phyloP scores from a whole-genome alignment of 2,113 vertebrate genomes.

The Sorex fumeus region DNA sequence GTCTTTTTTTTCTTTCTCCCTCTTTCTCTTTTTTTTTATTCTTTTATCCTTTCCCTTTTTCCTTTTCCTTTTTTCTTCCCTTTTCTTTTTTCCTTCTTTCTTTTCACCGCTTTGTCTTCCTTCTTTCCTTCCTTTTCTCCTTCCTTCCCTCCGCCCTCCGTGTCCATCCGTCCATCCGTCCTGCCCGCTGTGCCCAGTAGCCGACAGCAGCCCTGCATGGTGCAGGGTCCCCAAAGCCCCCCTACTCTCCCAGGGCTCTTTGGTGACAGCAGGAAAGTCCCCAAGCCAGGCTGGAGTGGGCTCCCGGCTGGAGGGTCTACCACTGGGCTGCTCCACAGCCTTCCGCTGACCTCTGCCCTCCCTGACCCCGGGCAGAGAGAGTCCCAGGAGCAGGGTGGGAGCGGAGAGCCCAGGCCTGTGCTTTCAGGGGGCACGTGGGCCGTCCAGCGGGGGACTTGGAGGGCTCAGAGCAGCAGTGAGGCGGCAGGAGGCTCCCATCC shows the following conservation, averaged over 20 bases:
- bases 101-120: too few species aligned
- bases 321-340: slow-evolving; percentile 58
- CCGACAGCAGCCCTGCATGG: not conserved
- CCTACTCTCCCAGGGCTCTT: not conserved
- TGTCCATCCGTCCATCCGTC: too few species aligned
- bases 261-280: not conserved
- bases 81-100: too few species aligned
- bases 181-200: not conserved
- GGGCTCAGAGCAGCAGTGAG: not conserved
- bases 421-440: not conserved
- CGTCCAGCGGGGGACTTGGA: not conserved
- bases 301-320: slow-evolving; percentile 33
- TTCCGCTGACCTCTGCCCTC: slow-evolving; percentile 76
- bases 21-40: too few species aligned
- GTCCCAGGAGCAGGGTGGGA: not conserved
- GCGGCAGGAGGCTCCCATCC: not conserved
- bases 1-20: too few species aligned
- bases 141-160: too few species aligned
- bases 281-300: too few species aligned
- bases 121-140: too few species aligned
- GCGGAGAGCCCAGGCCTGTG: not conserved
- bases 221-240: slow-evolving; percentile 31
- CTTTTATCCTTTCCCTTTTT: too few species aligned
- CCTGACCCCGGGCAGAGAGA: not conserved
- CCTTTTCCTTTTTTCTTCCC: too few species aligned